These are phyloP conservation scores for Hucho hucho DNA, from an alignment of 2,113 vertebrate genomes.

Conservation along the genomic window DNA sequence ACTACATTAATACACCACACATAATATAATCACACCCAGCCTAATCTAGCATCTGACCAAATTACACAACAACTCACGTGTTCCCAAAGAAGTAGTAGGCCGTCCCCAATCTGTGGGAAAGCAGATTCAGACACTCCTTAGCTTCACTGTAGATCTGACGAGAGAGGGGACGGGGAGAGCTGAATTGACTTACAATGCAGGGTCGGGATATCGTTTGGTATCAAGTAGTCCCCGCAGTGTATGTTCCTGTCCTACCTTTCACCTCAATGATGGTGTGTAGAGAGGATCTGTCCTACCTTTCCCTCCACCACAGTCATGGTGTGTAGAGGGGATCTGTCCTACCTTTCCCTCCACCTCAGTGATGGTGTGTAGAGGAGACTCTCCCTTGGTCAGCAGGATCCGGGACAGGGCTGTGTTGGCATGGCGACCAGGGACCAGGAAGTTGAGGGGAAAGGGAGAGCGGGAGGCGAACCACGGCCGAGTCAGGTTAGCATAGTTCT, in stretches of 20 bases:
- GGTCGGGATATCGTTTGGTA: not conserved
- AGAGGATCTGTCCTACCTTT: constrained; percentile 61
- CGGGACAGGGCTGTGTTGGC: constrained; percentile 83
- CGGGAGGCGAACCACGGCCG: constrained; percentile 93
- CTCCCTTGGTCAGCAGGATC: constrained; percentile 88
- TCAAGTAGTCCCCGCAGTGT: not conserved
- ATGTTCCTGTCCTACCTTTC: not conserved
- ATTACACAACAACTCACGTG: constrained; percentile 76
- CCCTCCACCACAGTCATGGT: constrained; percentile 88
- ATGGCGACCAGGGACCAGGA: constrained; percentile 84
- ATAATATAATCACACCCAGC: not conserved
- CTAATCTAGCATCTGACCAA: not conserved
- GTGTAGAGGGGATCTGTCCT: constrained; percentile 75
- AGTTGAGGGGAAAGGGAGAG: constrained; percentile 89
- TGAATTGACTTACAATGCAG: not conserved
- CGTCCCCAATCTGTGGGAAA: constrained; percentile 90
- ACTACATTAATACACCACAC: constrained; percentile 2
- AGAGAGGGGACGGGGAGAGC: not conserved
- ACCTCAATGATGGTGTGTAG: constrained; percentile 85
- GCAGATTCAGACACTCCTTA: constrained; percentile 95
- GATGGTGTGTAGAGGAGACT: constrained; percentile 83
- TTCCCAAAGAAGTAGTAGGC: constrained; percentile 93
- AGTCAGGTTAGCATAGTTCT: constrained; percentile 92
- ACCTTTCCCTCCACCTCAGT: constrained; percentile 93
- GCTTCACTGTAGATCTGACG: constrained; percentile 94